A percentile compares a stretch with the other conserved stretches of the same genome.
Conservation (phyloP, 2,797 vertebrate genomes). For the Lepidocolaptes lacrymiger region DNA sequence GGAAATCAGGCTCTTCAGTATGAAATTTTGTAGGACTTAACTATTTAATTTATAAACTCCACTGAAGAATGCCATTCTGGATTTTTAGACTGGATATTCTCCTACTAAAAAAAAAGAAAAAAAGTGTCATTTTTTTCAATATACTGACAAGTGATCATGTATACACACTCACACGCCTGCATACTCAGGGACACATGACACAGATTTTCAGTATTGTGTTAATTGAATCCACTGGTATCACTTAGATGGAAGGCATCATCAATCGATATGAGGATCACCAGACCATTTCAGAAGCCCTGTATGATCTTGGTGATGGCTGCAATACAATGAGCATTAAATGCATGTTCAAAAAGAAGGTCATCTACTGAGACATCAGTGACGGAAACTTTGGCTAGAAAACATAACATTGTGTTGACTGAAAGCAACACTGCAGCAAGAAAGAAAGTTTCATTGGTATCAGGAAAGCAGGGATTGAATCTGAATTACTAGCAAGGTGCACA, state of each 20-base stretch:
- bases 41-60: not conserved
- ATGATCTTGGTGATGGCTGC: not conserved
- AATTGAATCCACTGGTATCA: not conserved
- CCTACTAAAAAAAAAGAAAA: not conserved
- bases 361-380: not conserved
- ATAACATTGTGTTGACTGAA: not conserved
- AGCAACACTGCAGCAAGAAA: not conserved
- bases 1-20: not conserved
- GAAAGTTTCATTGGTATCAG: not conserved
- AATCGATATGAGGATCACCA: not conserved
- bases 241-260: not conserved
- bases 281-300: not conserved
- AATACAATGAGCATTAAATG: not conserved
- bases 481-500: not conserved
- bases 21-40: not conserved
- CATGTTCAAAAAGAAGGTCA: not conserved
- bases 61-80: not conserved
- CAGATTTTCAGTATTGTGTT: not conserved
- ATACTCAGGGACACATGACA: accelerated
- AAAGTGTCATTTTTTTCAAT: accelerated
- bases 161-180: not conserved
- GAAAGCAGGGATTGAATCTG: not conserved
- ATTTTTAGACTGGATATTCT: not conserved
- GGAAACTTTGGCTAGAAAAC: not conserved
- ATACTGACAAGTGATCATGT: accelerated